Percentiles rank a stretch among this genome's conserved stretches.
Evolutionary conservation across 2,113 vertebrate species (phyloP).

Genomic region (Pantherophis guttatus): DNA sequence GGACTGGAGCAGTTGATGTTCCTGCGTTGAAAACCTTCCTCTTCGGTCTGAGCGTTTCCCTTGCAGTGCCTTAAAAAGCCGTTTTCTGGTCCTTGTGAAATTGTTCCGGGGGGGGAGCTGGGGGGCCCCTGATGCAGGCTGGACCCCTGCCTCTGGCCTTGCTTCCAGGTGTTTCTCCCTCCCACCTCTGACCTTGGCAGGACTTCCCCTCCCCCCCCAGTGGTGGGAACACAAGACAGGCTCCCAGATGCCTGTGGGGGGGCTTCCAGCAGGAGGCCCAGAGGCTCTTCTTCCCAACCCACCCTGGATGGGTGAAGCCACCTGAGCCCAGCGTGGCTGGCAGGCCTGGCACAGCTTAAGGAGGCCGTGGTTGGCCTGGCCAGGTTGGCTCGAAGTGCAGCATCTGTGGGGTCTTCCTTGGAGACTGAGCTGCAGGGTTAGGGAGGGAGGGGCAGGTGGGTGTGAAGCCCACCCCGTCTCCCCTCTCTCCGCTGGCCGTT

Average conservation of each 20-base stretch:
- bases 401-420: no score
- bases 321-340: no score
- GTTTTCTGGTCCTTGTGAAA: not conserved
- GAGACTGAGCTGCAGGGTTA: not conserved
- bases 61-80: not conserved
- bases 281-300: not conserved
- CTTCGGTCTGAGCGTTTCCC: fast-evolving
- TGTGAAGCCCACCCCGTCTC: not conserved
- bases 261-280: not conserved
- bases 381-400: no score
- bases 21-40: not conserved
- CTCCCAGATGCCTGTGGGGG: not conserved
- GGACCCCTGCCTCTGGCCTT: no score
- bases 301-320: not conserved
- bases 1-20: not conserved
- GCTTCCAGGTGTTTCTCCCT: not conserved
- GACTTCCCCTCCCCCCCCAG: no score
- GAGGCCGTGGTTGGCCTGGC: no score
- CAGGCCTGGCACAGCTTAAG: not conserved
- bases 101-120: not conserved
- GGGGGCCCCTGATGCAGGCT: not conserved
- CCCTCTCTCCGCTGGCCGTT: no score
- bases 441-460: not conserved
- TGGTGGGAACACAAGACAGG: not conserved
- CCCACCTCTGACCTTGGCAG: not conserved